Base-by-base conservation (phyloP, 2,888 invertebrate genomes). In the Petrolisthes cinctipes region DNA sequence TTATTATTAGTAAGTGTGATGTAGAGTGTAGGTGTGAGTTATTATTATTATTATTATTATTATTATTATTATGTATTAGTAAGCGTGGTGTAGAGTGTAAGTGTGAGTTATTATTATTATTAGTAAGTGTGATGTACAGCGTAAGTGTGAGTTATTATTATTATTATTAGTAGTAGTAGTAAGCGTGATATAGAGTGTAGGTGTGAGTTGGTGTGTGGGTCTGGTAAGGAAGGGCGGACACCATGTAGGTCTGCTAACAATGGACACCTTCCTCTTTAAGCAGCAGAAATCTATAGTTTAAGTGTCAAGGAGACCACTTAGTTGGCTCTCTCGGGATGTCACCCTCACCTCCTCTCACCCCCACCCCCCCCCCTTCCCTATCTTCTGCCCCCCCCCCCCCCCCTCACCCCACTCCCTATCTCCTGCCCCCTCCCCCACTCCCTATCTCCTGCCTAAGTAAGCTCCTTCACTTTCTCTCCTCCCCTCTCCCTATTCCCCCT, bases 251-350 rank as follows among this genome's bases (percentile, higher is more conserved):
- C 75, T 75, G 68, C 66, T 37, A 76, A 86, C 86, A 86, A 86
- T 86, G 68, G 86, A 86, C 79, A 83, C 71, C 83, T 86, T 86
- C 86, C 86, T 83, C 86, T 86, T 86, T 86, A 86, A 86, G 83
- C 86, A 78, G 83, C 79, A 86, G 83, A 86, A 86, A 86, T 86
- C 83, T 83, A 86, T 86, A 86, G 86, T 80, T 71, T 83, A 86
- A 86, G 86, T 86, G 86, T 83, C 71, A 83, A 86, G 86, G 53
- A 86, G 86, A 71, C 86, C 83, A 86, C 86, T 86, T 86, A 86
- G 86, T 86, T 83, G 86, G 57, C 86, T 79, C 83, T 86, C 86
- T 83, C 51, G 73, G 71, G 86, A 78, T 68, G 85, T 83, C 75
- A 83, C 82, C 9, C 71, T n/a, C 71, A 71, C 6, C 20, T 71